A percentile compares a stretch with the other conserved stretches of the same genome.
Conservation (phyloP, 1,140 invertebrate species). For the Ruditapes philippinarum region DNA sequence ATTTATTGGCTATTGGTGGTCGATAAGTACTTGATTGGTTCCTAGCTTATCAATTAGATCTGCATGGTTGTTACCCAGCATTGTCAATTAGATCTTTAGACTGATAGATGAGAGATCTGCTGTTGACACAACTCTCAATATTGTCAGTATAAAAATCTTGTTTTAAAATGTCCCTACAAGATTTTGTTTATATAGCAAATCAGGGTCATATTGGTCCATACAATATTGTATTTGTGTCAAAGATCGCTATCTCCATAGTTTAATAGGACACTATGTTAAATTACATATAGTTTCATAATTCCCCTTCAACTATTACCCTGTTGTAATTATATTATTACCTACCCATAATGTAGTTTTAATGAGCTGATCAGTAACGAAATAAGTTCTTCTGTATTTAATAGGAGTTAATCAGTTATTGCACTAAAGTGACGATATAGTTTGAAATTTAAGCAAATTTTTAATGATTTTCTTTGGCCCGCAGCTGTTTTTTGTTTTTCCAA, state of each 20-base stretch:
- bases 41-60: too few relatives aligned
- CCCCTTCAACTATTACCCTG: too few relatives aligned
- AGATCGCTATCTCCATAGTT: neutral
- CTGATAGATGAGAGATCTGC: neutral
- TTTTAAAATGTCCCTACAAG: too few relatives aligned
- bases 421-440: too few relatives aligned
- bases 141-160: neutral
- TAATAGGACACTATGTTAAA: neutral
- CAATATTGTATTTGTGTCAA: neutral
- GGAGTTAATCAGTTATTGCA: neutral
- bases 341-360: conserved; percentile 1
- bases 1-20: neutral
- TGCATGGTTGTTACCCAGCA: too few relatives aligned
- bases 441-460: neutral
- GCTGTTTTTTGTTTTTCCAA: neutral
- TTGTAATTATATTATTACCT: neutral
- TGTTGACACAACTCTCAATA: neutral
- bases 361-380: neutral
- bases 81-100: neutral
- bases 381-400: too few relatives aligned
- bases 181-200: neutral
- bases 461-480: neutral
- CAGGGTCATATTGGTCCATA: neutral
- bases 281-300: neutral
- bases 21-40: neutral